Base-by-base conservation (phyloP, 2,888 invertebrate species). In the Hypsopygia costalis region DNA sequence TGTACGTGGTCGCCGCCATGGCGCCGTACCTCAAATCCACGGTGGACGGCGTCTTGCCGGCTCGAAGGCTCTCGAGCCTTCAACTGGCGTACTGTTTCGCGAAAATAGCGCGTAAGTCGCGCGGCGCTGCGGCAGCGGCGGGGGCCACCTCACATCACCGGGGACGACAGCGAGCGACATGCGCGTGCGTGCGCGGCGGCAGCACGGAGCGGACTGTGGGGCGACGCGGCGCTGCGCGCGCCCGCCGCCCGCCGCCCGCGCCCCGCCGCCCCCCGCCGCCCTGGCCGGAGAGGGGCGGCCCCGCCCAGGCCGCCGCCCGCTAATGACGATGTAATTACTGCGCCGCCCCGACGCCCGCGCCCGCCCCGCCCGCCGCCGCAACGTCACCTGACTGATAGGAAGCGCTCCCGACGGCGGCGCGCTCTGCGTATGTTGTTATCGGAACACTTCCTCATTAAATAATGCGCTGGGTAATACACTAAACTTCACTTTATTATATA, bases 1-100 rank as follows among this genome's bases (percentile, higher is more conserved):
- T 94, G 91, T 97, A 97, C 91, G 96, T 95, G 90, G 97, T 95
- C 92, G 97, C 96, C 93, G 97, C 96, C 96, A 97, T 97, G 94
- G 94, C 93, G 91, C 92, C 92, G 92, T 92, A 91, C 80, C 89
- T 86, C 74, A 89, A 72, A 81, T 89, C 89, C 87, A 89, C 90
- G 87, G 87, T 89, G 86, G 90, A 89, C 85, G 91, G 91, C 91
- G 91, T 90, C 90, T 87, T 89, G 90, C 86, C 85, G 86, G 86
- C 90, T 91, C 90, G 92, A 86, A 88, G 87, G 86, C 85, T 80
- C 75, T 73, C 56, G 80, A 85, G 86, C 86, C 87, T 86, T 82
- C 88, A 80, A 78, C 85, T 86, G 85, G 85, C 86, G 70, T 80
- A 70, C 70, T 73, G 43, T 51, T 62, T 81, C 77, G 78, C 76